These are phyloP conservation scores for Maniola hyperantus DNA, from an alignment of 2,888 invertebrate species.

Conservation along the genomic window DNA sequence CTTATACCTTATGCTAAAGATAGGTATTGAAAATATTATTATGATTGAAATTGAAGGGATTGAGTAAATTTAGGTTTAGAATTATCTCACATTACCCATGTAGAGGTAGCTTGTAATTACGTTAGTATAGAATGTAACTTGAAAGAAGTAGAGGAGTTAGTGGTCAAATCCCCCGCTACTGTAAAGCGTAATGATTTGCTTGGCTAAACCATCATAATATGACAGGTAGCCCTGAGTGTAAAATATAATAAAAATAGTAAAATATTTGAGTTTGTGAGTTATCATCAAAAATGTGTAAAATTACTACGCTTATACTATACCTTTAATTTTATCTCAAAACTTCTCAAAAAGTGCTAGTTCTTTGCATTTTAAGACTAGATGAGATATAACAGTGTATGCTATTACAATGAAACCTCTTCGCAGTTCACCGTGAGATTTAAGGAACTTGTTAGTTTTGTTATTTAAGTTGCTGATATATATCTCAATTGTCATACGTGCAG, in stretches of 20 bases:
- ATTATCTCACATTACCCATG: no score
- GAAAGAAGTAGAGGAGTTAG: not conserved
- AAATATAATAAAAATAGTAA: no score
- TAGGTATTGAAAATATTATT: no score
- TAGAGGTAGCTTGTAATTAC: no score
- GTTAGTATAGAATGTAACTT: not conserved
- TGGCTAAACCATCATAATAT: no score
- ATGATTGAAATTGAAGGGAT: no score
- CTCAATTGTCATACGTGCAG: constrained; percentile 44
- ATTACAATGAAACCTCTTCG: constrained; percentile 19
- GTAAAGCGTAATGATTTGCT: not conserved
- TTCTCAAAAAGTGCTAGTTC: not conserved
- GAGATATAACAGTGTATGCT: not conserved
- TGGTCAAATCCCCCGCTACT: not conserved
- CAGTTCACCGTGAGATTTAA: constrained; percentile 19
- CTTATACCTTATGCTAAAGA: no score
- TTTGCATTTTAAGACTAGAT: not conserved
- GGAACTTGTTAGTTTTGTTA: constrained; percentile 33
- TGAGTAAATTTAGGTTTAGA: no score
- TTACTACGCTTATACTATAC: not conserved
- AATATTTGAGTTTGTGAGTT: not conserved
- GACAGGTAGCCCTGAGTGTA: no score
- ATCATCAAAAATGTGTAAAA: not conserved
- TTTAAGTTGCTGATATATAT: constrained; percentile 35
- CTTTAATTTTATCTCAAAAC: no score